Conservation (phyloP, 2,888 invertebrate species). For the Odontothrips loti region DNA sequence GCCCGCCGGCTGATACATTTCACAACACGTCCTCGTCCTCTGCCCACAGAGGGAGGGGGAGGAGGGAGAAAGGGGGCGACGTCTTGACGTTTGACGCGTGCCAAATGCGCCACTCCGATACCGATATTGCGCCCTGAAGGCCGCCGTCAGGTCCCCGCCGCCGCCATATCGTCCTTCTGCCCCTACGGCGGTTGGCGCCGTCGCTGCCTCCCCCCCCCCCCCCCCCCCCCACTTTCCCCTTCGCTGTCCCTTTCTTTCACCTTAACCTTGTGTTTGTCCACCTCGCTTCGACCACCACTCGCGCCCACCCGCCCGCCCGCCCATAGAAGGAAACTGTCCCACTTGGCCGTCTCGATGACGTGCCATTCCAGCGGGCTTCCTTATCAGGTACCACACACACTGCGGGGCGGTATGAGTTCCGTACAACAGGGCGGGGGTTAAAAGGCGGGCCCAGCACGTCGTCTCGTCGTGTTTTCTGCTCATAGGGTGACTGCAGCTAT, state of each 20-base stretch:
- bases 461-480: too few species aligned
- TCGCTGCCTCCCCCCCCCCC: not conserved
- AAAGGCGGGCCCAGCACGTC: too few species aligned
- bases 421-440: too few species aligned
- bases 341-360: not conserved
- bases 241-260: not conserved
- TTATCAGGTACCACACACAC: not conserved
- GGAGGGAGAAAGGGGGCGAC: not conserved
- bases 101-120: not conserved
- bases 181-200: not conserved
- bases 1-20: too few species aligned
- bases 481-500: too few species aligned
- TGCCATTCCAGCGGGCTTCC: not conserved
- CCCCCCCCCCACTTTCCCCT: not conserved
- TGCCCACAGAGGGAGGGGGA: too few species aligned
- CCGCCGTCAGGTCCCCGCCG: not conserved
- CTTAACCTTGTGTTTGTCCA: too few species aligned
- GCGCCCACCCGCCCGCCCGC: not conserved
- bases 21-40: too few species aligned
- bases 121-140: not conserved
- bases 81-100: slow-evolving; percentile 1
- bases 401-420: too few species aligned
- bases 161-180: not conserved
- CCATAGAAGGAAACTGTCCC: too few species aligned
- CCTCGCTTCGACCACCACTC: not conserved